These are phyloP conservation scores for Eriocheir sinensis DNA, from an alignment of 1,140 invertebrate species.

Conservation along the genomic window DNA sequence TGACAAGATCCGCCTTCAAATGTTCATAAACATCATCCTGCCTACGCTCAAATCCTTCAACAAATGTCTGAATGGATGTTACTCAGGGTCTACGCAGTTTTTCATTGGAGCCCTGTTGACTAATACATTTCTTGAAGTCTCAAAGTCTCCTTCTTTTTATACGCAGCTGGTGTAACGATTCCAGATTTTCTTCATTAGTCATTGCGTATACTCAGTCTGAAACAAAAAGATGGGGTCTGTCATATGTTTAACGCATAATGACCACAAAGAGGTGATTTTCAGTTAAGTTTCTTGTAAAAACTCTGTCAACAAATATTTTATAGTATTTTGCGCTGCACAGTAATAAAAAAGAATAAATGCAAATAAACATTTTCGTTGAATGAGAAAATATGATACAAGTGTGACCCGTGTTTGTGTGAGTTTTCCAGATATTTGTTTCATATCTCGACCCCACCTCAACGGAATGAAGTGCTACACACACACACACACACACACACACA, in stretches of 20 bases:
- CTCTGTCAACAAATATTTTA: too few species aligned
- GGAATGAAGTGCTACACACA: too few species aligned
- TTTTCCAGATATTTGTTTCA: too few species aligned
- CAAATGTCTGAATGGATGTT: constrained; percentile 13
- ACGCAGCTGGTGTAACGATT: neutral
- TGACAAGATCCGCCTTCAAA: neutral
- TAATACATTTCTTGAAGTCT: constrained; percentile 13
- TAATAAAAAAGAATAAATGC: too few species aligned
- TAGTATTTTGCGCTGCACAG: too few species aligned
- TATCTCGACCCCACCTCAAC: too few species aligned
- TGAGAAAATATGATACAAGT: too few species aligned
- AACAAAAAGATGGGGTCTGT: neutral
- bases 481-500: too few species aligned
- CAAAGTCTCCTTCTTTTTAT: neutral
- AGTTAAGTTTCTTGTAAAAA: too few species aligned
- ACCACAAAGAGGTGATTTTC: too few species aligned
- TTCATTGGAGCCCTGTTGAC: constrained; percentile 9
- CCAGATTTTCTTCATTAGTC: neutral
- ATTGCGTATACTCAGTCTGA: neutral
- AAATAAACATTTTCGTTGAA: too few species aligned
- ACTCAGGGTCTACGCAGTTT: neutral
- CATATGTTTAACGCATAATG: constrained; percentile 27
- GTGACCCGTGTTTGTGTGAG: too few species aligned
- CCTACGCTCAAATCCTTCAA: neutral
- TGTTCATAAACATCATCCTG: constrained; percentile 24